Percentiles rank a stretch among this genome's conserved stretches.
These are phyloP conservation scores for Venustaconcha ellipsiformis DNA, from an alignment of 1,140 invertebrate genomes.

Conservation along the genomic window DNA sequence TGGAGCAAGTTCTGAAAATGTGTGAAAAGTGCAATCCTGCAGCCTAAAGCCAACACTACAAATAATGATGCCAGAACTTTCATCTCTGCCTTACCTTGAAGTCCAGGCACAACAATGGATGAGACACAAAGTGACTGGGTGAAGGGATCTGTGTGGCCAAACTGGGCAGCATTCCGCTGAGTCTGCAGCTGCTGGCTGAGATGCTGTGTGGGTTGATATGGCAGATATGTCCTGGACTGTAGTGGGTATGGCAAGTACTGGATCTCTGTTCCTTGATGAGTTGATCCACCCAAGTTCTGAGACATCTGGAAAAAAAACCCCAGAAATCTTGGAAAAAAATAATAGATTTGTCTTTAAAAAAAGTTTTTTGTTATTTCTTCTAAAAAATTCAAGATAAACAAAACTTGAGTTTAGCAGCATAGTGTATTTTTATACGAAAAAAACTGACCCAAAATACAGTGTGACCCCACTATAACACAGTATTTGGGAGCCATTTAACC, in stretches of 20 bases:
- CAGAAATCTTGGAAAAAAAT: too few species aligned
- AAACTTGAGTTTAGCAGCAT: too few species aligned
- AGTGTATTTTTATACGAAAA: too few species aligned
- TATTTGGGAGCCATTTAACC: too few species aligned
- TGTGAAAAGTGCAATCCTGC: too few species aligned
- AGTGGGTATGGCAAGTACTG: slow-evolving; percentile 82
- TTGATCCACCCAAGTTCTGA: slow-evolving; percentile 45
- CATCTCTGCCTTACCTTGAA: slow-evolving; percentile 49
- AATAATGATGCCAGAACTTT: background rate
- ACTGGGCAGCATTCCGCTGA: slow-evolving; percentile 71
- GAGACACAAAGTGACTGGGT: slow-evolving; percentile 80
- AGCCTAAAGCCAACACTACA: too few species aligned
- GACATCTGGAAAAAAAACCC: slow-evolving; percentile 43
- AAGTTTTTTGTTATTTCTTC: too few species aligned
- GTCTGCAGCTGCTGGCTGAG: slow-evolving; percentile 58
- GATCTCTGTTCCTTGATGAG: slow-evolving; percentile 52
- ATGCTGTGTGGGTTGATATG: slow-evolving; percentile 63
- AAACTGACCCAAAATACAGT: too few species aligned
- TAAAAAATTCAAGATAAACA: too few species aligned
- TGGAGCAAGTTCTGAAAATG: too few species aligned
- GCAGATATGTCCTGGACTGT: slow-evolving; percentile 74
- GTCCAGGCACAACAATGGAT: slow-evolving; percentile 76
- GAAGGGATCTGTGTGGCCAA: slow-evolving; percentile 75
- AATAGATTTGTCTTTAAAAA: too few species aligned
- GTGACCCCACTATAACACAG: too few species aligned